Evolutionary conservation across 1,140 invertebrate species (phyloP).

Genomic region (Zaprionus africanus): DNA sequence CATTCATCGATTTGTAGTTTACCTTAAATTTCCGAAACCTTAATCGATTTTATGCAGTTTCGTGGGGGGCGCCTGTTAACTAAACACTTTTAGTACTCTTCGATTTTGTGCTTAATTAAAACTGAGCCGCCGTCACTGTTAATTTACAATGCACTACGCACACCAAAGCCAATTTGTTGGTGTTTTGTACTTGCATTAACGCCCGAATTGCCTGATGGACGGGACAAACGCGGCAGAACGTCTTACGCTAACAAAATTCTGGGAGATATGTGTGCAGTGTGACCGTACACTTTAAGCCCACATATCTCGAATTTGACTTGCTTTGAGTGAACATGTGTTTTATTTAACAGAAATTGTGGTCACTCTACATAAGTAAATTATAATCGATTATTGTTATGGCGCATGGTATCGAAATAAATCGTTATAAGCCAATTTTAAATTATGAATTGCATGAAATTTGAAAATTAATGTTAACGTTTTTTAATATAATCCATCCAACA

Average conservation of each 20-base stretch:
- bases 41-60: slow-evolving; percentile 44
- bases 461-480: neutral
- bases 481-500: neutral
- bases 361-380: neutral
- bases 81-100: neutral
- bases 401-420: neutral
- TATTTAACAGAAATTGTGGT: neutral
- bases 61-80: slow-evolving; percentile 12
- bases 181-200: slow-evolving; percentile 43
- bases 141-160: slow-evolving; percentile 44
- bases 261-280: slow-evolving; percentile 32
- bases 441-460: neutral
- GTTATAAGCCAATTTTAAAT: neutral
- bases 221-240: slow-evolving; percentile 10
- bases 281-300: neutral
- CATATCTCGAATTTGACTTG: neutral
- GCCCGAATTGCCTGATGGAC: slow-evolving; percentile 32
- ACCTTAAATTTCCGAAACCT: slow-evolving; percentile 37
- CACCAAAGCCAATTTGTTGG: slow-evolving; percentile 17
- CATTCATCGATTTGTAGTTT: slow-evolving; percentile 44
- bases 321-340: neutral
- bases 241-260: slow-evolving; percentile 21
- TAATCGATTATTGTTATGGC: neutral
- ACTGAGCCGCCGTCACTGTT: neutral
- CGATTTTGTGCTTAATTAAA: neutral